Evolutionary conservation across 2,113 vertebrate genomes (phyloP).

Genomic region (Hemichromis elongatus): DNA sequence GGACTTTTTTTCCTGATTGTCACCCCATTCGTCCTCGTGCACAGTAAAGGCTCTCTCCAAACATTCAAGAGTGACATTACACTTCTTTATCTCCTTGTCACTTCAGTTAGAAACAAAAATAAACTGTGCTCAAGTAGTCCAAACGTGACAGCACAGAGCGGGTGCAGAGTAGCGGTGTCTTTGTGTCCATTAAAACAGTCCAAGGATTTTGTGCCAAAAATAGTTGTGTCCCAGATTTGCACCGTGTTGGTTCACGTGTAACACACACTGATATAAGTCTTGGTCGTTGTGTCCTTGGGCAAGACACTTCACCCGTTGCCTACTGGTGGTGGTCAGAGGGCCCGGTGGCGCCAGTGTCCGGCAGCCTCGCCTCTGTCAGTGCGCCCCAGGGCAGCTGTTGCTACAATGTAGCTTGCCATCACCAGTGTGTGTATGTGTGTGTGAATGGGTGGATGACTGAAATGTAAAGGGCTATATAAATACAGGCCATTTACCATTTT

Average conservation of each 20-base stretch:
- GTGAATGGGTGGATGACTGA: no score
- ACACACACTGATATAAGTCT: accelerated
- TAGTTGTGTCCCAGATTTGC: not conserved
- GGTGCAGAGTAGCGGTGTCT: not conserved
- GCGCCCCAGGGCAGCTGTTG: no score
- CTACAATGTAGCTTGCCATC: no score
- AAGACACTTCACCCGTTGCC: no score
- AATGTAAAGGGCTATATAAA: no score
- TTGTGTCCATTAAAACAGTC: not conserved
- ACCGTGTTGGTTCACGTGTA: not conserved
- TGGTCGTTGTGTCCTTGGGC: no score
- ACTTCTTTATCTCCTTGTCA: not conserved
- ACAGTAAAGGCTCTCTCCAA: not conserved
- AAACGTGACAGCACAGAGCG: not conserved
- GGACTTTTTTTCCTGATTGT: conserved; percentile 3
- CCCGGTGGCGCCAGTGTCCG: no score
- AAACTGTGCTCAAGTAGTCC: not conserved
- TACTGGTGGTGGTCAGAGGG: no score
- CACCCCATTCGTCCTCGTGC: not conserved
- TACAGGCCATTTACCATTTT: no score
- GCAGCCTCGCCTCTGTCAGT: no score
- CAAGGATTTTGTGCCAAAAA: not conserved
- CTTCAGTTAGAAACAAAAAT: not conserved
- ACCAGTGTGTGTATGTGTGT: no score
- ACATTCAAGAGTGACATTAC: not conserved